Evolutionary conservation across 2,797 vertebrate genomes (phyloP).

Genomic region (Acanthurus tractus): DNA sequence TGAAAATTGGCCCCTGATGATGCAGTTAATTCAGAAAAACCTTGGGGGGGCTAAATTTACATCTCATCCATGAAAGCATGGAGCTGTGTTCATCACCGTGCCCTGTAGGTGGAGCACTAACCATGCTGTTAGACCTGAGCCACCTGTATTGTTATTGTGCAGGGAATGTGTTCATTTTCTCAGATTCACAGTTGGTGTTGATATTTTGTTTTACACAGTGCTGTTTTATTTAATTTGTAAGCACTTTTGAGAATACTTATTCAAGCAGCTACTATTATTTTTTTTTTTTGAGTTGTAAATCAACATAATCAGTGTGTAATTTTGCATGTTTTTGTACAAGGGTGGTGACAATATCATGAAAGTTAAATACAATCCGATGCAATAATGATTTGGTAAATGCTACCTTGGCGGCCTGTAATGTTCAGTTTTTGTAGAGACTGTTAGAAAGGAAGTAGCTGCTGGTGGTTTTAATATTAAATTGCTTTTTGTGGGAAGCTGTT

Average conservation of each 20-base stretch:
- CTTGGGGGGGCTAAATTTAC: conserved; percentile 34
- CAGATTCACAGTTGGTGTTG: conserved; percentile 26
- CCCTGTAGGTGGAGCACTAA: conserved; percentile 86
- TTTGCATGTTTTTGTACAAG: not conserved
- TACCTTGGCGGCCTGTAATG: not conserved
- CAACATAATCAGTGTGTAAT: not conserved
- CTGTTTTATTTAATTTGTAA: conserved; percentile 24
- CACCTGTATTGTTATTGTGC: conserved; percentile 19
- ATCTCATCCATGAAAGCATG: conserved; percentile 24
- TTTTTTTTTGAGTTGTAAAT: conserved; percentile 14
- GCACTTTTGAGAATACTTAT: conserved; percentile 15
- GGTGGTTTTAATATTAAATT: not conserved
- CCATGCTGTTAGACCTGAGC: conserved; percentile 63
- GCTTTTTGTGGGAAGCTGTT: not conserved
- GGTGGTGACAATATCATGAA: not conserved
- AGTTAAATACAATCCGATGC: not conserved
- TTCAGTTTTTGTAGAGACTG: not conserved
- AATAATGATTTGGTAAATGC: not conserved
- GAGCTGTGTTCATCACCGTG: conserved; percentile 41
- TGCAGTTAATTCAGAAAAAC: conserved; percentile 52
- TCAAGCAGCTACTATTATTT: not conserved
- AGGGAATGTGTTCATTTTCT: conserved; percentile 34
- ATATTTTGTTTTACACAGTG: conserved; percentile 24
- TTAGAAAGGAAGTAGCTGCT: not conserved
- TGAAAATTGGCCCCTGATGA: conserved; percentile 58